Conservation (phyloP, 2,888 invertebrate species). For the Liposcelis brunnea region DNA sequence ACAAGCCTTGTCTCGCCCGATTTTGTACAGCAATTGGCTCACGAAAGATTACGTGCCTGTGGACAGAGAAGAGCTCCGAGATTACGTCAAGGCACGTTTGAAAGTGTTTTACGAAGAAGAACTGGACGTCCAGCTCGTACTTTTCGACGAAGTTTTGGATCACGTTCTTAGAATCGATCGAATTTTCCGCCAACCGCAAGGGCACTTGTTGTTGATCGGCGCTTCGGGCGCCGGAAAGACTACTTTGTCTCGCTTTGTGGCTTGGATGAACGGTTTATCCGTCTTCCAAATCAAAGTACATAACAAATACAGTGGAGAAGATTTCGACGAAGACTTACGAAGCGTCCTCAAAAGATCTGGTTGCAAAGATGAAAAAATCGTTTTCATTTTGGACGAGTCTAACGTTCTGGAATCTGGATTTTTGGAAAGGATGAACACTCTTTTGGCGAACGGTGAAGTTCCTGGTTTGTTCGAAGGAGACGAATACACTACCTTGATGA, state of each 20-base stretch:
- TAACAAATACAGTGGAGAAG: slow-evolving; percentile 96
- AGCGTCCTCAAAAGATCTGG: slow-evolving; percentile 71
- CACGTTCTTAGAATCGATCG: slow-evolving; percentile 97
- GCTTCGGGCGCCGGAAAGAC: slow-evolving; percentile 99
- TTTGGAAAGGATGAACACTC: slow-evolving; percentile 96
- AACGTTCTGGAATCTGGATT: slow-evolving; percentile 98
- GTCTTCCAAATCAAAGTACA: slow-evolving; percentile 99
- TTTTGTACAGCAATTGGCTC: slow-evolving; percentile 97
- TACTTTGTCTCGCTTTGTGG: slow-evolving; percentile 95
- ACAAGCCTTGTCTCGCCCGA: slow-evolving; percentile 77
- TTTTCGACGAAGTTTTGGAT: slow-evolving; percentile 99
- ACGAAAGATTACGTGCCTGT: slow-evolving; percentile 97
- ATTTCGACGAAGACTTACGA: slow-evolving; percentile 97
- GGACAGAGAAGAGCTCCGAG: slow-evolving; percentile 80
- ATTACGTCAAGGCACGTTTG: slow-evolving; percentile 91
- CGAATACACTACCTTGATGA: slow-evolving; percentile 97
- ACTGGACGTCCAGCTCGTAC: slow-evolving; percentile 89
- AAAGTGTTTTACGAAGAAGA: slow-evolving; percentile 99
- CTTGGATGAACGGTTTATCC: slow-evolving; percentile 99
- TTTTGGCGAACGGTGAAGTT: slow-evolving; percentile 96
- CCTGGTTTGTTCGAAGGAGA: slow-evolving; percentile 91
- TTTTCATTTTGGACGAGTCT: slow-evolving; percentile 97
- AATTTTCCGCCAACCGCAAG: slow-evolving; percentile 98
- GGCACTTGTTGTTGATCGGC: slow-evolving; percentile 91
- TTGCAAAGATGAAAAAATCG: slow-evolving; percentile 94